Evolutionary conservation across 2,888 invertebrate species (phyloP), one percentile per base, ranked within the genome.

Genomic region (Gerris lacustris): DNA sequence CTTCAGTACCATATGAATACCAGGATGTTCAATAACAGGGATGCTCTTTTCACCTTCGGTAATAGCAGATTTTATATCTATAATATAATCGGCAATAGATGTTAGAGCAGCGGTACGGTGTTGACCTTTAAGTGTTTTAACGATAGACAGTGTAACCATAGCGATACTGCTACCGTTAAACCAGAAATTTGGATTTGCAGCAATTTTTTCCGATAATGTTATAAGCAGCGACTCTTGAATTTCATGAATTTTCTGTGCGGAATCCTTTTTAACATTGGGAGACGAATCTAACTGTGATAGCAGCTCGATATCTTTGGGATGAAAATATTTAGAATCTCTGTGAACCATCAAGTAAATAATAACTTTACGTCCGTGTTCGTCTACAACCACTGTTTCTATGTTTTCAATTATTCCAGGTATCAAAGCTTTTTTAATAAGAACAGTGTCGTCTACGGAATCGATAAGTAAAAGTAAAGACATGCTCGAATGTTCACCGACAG

Each of bases 371-470:
- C 96, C 96, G 85, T 90, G 88, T 79, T 91, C 90, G 78, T 89
- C 88, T 63, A 83, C 82, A 0, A 88, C 88, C 45, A 96, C 82
- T 6, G 88, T 88, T 74, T 86, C 83, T 31, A 91, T 78, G 72
- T 87, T 85, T 47, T 82, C 84, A 47, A 89, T 80, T 73, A 96
- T 82, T 73, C 90, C 89, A 74, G 87, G 83, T 11, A 91, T 82
- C 64, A 92, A 84, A 11, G 75, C 86, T 80, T 96, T 96, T 77
- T 90, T 90, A 31, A 96, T 85, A 0, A 96, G 84, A 70, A 92
- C 91, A 0, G 96, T 97, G 79, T 98, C 97, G 79, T 98, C 97
- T 1, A 95, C 88, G 0, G 87, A 84, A 79, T 97, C 96, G 75
- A 96, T 87, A 74, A 96, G 84, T 0, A 92, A 87, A 73, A 96